Evolutionary conservation across 92 coral and sea anemone species (phyloP).

Genomic region (Desmophyllum pertusum): DNA sequence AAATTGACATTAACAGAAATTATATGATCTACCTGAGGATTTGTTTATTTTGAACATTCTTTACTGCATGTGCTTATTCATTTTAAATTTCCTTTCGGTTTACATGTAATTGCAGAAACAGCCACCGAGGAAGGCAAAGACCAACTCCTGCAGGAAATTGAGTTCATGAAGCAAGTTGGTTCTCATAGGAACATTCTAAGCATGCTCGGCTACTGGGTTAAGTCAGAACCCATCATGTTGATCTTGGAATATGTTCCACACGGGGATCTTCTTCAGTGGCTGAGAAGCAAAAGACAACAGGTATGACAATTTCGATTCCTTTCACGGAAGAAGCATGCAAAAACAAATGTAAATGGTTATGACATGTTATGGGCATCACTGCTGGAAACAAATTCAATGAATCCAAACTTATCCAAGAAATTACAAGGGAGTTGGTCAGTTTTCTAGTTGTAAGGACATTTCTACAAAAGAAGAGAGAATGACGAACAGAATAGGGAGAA

Average conservation of each 20-base stretch:
- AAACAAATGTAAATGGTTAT: too few species aligned
- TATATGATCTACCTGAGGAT: too few species aligned
- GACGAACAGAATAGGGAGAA: not conserved
- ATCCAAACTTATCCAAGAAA: not conserved
- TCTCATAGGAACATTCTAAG: not conserved
- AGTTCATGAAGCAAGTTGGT: not conserved
- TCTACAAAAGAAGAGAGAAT: not conserved
- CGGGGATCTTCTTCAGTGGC: not conserved
- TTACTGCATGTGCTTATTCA: not conserved
- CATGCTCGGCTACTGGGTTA: not conserved
- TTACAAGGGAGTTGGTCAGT: too few species aligned
- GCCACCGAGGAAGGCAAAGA: not conserved
- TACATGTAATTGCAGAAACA: not conserved
- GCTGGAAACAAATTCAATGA: not conserved
- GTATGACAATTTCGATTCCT: not conserved
- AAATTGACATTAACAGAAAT: too few species aligned
- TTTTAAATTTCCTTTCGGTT: not conserved
- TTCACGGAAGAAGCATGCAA: too few species aligned
- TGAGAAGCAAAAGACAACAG: constrained; percentile 2
- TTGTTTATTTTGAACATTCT: too few species aligned
- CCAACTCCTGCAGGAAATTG: not conserved
- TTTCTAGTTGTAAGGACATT: too few species aligned
- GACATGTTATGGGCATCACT: too few species aligned
- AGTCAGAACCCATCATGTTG: not conserved
- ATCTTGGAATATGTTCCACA: not conserved